Evolutionary conservation across 2,797 vertebrate species (phyloP).

Genomic region (Fistularia tabacaria): DNA sequence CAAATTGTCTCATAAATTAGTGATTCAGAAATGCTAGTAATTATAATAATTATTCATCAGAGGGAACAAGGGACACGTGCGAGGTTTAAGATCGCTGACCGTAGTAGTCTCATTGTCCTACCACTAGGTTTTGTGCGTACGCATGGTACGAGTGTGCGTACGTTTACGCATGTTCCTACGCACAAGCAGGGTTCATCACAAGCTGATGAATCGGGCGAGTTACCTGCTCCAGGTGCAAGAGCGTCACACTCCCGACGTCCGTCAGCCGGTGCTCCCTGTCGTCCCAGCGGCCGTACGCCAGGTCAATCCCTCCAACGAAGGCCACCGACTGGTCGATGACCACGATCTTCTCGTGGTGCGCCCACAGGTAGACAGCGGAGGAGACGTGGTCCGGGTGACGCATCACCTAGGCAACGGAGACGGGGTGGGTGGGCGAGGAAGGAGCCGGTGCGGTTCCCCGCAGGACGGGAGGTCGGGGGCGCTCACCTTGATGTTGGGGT

Average conservation of each 20-base stretch:
- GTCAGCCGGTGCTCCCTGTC: conserved; percentile 89
- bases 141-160: no score
- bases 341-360: conserved; percentile 95
- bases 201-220: background rate
- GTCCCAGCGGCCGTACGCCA: conserved; percentile 96
- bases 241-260: conserved; percentile 89
- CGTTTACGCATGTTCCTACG: no score
- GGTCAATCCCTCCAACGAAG: conserved; percentile 92
- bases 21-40: no score
- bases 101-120: no score
- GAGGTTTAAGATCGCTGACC: no score
- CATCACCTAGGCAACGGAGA: conserved; percentile 80
- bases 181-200: no score
- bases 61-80: no score
- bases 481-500: conserved; percentile 89
- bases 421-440: no score
- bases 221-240: conserved; percentile 59
- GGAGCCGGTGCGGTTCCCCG: no score
- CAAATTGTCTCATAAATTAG: no score
- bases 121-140: no score
- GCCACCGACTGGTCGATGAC: conserved; percentile 91
- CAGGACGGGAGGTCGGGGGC: background rate
- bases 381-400: conserved; percentile 94
- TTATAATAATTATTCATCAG: no score
- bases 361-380: conserved; percentile 92